Evolutionary conservation across 2,113 vertebrate species (phyloP).

Genomic region (Calypte anna): DNA sequence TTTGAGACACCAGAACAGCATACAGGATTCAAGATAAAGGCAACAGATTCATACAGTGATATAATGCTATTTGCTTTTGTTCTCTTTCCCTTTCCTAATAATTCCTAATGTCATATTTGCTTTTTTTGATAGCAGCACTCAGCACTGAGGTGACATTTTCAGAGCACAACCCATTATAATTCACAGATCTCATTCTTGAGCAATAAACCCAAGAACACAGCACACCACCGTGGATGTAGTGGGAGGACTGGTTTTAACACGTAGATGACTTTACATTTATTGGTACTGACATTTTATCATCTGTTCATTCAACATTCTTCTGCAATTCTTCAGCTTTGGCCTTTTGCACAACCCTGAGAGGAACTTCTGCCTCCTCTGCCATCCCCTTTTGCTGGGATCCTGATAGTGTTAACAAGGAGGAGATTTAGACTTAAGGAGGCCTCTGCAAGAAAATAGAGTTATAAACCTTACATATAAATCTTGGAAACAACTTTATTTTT

Average conservation of each 20-base stretch:
- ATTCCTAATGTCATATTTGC: constrained; percentile 41
- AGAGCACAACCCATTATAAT: constrained; percentile 15
- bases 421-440: neutral
- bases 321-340: neutral
- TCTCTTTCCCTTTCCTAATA: constrained; percentile 26
- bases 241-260: neutral
- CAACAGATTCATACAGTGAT: neutral
- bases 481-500: neutral
- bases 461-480: neutral
- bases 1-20: neutral
- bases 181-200: neutral
- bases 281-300: neutral
- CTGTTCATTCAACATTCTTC: neutral
- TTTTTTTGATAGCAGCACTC: constrained; percentile 23
- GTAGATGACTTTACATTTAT: neutral
- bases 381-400: neutral
- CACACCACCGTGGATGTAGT: neutral
- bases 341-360: neutral
- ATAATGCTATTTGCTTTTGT: constrained; percentile 27
- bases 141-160: constrained; percentile 36
- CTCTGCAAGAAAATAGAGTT: neutral
- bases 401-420: neutral
- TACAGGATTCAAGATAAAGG: constrained; percentile 28
- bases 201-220: neutral
- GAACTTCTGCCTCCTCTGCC: neutral